These are phyloP conservation scores for Diorhabda sublineata DNA, from an alignment of 1,140 invertebrate species.

Conservation along the genomic window DNA sequence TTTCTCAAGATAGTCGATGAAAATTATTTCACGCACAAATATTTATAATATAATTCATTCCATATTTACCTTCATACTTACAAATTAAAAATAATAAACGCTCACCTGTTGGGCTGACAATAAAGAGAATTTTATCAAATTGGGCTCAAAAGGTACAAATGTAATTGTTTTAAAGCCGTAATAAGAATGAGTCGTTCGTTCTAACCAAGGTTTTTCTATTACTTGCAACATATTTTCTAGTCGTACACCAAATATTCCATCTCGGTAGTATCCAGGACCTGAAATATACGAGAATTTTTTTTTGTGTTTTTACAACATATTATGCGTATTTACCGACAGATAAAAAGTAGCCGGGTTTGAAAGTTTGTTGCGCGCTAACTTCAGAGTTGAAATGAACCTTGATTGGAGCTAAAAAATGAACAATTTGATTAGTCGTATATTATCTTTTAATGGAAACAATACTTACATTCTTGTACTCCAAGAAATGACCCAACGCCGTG, in stretches of 20 bases:
- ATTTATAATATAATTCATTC: too few relatives aligned
- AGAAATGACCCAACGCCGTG: constrained; percentile 87
- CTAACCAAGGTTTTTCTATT: constrained; percentile 54
- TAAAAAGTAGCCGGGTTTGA: constrained; percentile 81
- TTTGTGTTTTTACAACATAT: too few relatives aligned
- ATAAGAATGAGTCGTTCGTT: constrained; percentile 52
- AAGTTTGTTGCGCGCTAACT: constrained; percentile 46
- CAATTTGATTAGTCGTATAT: constrained; percentile 10
- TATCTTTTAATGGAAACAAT: not conserved
- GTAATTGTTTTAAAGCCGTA: constrained; percentile 79
- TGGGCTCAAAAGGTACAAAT: constrained; percentile 88
- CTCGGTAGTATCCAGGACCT: constrained; percentile 80
- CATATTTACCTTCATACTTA: too few relatives aligned
- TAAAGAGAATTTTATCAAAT: constrained; percentile 76
- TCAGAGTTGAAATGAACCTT: constrained; percentile 39
- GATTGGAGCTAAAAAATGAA: constrained; percentile 62
- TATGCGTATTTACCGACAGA: constrained; percentile 63
- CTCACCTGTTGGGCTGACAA: constrained; percentile 70
- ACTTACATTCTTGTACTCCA: constrained; percentile 75
- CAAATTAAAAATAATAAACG: too few relatives aligned
- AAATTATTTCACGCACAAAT: too few relatives aligned
- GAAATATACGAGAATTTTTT: constrained; percentile 25
- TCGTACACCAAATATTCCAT: constrained; percentile 82
- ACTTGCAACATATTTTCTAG: constrained; percentile 91
- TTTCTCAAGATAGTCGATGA: too few relatives aligned